Evolutionary conservation across 2,113 vertebrate genomes (phyloP).

Genomic region (Protobothrops mucrosquamatus): DNA sequence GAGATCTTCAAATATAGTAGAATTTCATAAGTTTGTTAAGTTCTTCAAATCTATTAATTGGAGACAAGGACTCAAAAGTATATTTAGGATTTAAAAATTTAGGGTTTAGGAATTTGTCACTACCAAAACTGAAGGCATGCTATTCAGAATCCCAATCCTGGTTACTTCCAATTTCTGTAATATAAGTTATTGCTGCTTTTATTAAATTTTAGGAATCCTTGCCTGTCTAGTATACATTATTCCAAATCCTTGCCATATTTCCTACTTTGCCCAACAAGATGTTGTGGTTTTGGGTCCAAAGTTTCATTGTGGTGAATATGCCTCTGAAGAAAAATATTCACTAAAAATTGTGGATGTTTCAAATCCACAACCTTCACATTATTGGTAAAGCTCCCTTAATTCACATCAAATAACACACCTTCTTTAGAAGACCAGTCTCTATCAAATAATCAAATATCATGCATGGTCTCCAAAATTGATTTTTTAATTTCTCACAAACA

Average conservation of each 20-base stretch:
- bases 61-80: background rate
- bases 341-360: background rate
- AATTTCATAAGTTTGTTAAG: background rate
- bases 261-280: background rate
- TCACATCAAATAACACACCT: too few relatives aligned
- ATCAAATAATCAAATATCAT: background rate
- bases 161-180: background rate
- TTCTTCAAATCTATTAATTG: background rate
- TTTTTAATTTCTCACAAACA: background rate
- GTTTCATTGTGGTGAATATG: background rate
- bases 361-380: background rate
- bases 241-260: background rate
- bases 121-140: background rate
- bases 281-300: background rate
- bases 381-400: too few relatives aligned
- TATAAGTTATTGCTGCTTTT: background rate
- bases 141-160: background rate
- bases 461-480: background rate
- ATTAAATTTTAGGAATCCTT: background rate
- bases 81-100: background rate
- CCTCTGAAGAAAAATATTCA: background rate
- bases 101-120: background rate
- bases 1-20: background rate
- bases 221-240: background rate
- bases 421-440: background rate